phyloP scores from a whole-genome alignment of 35 echinoderm and acorn worm genomes.

The Apostichopus parvimensis region DNA sequence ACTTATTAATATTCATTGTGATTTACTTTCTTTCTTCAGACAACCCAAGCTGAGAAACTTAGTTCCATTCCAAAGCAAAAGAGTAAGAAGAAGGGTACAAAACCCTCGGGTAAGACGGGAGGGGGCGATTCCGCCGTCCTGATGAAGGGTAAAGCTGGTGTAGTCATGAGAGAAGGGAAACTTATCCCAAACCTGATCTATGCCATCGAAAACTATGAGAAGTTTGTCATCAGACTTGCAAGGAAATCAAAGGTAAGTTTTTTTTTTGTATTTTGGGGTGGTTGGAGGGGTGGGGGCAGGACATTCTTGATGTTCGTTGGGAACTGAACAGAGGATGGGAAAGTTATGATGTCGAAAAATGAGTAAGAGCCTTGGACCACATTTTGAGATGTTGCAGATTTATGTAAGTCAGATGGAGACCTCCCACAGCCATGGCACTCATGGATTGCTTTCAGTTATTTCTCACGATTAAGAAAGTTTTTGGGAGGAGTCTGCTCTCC shows the following conservation, averaged over 20 bases:
- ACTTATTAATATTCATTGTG: too few species aligned
- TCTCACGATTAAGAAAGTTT: too few species aligned
- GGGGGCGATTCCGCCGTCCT: not conserved
- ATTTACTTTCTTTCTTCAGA: constrained; percentile 4
- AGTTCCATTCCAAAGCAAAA: constrained; percentile 21
- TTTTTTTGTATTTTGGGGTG: not conserved
- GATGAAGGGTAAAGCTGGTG: constrained; percentile 76
- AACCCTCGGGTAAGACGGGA: constrained; percentile 2
- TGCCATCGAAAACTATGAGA: constrained; percentile 92
- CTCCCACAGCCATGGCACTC: too few species aligned
- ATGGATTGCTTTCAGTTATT: too few species aligned
- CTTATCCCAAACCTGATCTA: constrained; percentile 85
- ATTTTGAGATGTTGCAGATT: too few species aligned
- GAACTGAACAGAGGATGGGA: too few species aligned
- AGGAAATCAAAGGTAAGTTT: constrained; percentile 90
- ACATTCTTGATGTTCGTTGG: too few species aligned
- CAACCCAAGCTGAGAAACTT: constrained; percentile 66
- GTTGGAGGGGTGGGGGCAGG: too few species aligned
- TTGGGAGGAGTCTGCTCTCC: too few species aligned
- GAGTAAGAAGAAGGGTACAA: constrained; percentile 48
- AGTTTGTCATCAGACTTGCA: constrained; percentile 76
- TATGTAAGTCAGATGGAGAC: too few species aligned
- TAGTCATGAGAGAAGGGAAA: constrained; percentile 78
- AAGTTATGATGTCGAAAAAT: too few species aligned
- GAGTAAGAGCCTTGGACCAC: too few species aligned